Conservation (phyloP, 2,113 vertebrate genomes). For the Perognathus longimembris region DNA sequence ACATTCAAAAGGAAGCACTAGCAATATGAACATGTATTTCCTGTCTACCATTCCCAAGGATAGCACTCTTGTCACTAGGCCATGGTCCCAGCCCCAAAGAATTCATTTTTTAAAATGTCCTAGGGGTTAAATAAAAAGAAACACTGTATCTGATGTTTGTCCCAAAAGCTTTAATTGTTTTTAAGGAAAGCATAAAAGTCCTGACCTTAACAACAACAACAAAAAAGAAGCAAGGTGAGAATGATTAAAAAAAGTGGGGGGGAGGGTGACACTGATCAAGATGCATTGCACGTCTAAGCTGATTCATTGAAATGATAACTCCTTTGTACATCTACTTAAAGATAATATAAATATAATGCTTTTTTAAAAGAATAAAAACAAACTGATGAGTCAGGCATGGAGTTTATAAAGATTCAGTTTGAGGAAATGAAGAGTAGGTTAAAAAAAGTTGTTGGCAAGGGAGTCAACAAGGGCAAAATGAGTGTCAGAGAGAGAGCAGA, state of each 20-base stretch:
- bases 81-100: too few species aligned
- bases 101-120: neutral
- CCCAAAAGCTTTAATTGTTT: conserved; percentile 45
- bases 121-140: conserved; percentile 20
- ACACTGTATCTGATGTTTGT: conserved; percentile 37
- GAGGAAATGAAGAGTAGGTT: conserved; percentile 60
- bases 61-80: too few species aligned
- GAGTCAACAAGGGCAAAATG: conserved; percentile 79
- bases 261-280: too few species aligned
- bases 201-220: conserved; percentile 61
- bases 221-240: too few species aligned
- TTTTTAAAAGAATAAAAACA: neutral
- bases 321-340: too few species aligned
- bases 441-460: conserved; percentile 75
- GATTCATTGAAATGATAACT: too few species aligned
- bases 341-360: too few species aligned
- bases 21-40: conserved; percentile 6
- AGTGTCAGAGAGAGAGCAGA: conserved; percentile 71
- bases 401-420: conserved; percentile 70
- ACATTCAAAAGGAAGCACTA: conserved; percentile 27
- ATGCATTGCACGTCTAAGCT: too few species aligned
- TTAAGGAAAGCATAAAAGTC: conserved; percentile 63
- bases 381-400: conserved; percentile 64
- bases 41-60: neutral
- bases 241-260: too few species aligned